Conservation (phyloP, 2,797 vertebrate species). For the Girardinus metallicus region DNA sequence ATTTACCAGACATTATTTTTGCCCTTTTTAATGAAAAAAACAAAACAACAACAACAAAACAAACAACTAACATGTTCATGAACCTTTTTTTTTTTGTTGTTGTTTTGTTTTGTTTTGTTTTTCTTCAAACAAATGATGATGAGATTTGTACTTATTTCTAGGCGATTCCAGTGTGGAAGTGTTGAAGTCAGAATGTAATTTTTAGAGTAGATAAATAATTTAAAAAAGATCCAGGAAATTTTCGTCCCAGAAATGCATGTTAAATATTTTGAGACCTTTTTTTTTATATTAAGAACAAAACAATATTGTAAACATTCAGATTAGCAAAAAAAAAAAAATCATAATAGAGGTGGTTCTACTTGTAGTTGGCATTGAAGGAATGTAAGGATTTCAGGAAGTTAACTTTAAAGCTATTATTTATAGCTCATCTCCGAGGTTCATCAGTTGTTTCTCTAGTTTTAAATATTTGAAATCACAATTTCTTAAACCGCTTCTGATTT, state of each 20-base stretch:
- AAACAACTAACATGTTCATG: neutral
- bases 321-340: neutral
- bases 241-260: neutral
- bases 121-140: neutral
- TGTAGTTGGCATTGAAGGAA: neutral
- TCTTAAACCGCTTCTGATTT: neutral
- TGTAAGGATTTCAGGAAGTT: neutral
- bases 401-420: neutral
- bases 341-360: neutral
- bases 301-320: neutral
- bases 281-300: neutral
- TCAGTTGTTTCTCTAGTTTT: neutral
- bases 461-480: neutral
- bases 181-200: neutral
- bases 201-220: neutral
- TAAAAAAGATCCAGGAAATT: neutral
- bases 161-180: neutral
- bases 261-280: neutral
- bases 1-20: neutral
- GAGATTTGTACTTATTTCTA: neutral
- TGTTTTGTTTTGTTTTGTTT: neutral
- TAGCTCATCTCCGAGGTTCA: neutral
- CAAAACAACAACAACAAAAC: neutral
- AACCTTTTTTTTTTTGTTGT: neutral
- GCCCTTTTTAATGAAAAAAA: neutral